Base-by-base conservation (phyloP, 2,888 invertebrate species). In the Drosophila subquinaria region DNA sequence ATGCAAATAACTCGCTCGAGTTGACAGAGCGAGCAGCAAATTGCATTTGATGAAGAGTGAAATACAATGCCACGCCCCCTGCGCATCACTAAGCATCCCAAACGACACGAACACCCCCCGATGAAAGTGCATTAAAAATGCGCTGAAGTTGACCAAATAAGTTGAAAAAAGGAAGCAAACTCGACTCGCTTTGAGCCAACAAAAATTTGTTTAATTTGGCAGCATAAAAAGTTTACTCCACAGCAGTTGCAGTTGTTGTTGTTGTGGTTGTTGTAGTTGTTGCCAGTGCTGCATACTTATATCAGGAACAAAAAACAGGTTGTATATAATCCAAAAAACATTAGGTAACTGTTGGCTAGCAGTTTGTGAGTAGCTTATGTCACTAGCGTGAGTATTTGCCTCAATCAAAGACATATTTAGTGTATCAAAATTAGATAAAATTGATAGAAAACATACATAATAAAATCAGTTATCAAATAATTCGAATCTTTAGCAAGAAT, bases 201-300 rank as follows among this genome's bases (percentile, higher is more conserved):
- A 27, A 75, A 65, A 67, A 65, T 83, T 81, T 74, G 78, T 89
- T 83, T 83, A 88, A 83, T 83, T 83, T 88, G 86, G 83, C 75
- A 79, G 86, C 56, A 48, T 23, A 33, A 59, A 89, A 87, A 84
- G 75, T 83, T 59, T 82, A 27, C 42, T 68, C 48, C 50, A 61
- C 81, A 86, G 66, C 73, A 73, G 52, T 33, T 23, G 42, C 38
- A 48, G 20, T 45, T 48, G 57, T 27, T 36, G 42, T 69, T 20
- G 57, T 13, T 15, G 38, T 20, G 57, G 55, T 43, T 59, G 42
- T 48, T 65, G 63, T 13, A 45, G 13, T 13, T 51, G 35, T 51
- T 35, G 51, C 9, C 13, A 20, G 20, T 13, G 51, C 15, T 40
- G 33, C 11, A 61, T 61, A 76, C 61, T 40, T 55, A 33, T 27